Evolutionary conservation across 2,113 vertebrate genomes (phyloP), one percentile per base, ranked within the genome.

Genomic region (Merops nubicus): DNA sequence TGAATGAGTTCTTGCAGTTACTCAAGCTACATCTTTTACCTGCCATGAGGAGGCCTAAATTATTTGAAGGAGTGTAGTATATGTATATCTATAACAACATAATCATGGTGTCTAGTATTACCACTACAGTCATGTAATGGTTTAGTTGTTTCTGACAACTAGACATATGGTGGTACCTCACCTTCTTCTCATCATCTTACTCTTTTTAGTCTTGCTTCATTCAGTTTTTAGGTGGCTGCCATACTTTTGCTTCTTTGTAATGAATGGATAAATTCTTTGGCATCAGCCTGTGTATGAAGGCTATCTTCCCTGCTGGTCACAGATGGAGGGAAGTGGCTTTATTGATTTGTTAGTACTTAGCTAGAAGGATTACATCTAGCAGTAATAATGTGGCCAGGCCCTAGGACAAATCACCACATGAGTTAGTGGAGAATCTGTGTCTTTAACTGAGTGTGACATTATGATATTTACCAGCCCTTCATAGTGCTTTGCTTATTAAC

Each of bases 401-500:
- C 70, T 74, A 29, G 60, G 67, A 93, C 60, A 74, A 81, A 93
- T 81, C 59, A 80, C 47, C 47, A 38, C 11, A 34, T 0, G 0
- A 95, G 34, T 77, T 63, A 90, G 63, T 4, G 1, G 29, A 94
- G 60, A 31, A 85, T 59, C 69, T 86, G 64, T 92, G 56, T 84
- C 88, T 91, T 92, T 88, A 95, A 86, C 85, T 51, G 76, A 85
- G 54, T 74, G 51, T 75, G 72, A 77, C 75, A 80, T 73, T 83
- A 90, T 53, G 74, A 43, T 95, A 90, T 86, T 91, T 88, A 94
- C 78, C 68, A 93, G 63, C 42, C 69, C 56, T 92, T 86, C 68
- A 15, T 54, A 84, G 68, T 47, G 59, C 64, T 95, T 96, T 89
- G 73, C 89, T 92, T 96, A 91, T 93, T 96, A 97, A 89, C 95